Conservation (phyloP, 2,888 invertebrate species). For the Xanthorhoe spadicearia region DNA sequence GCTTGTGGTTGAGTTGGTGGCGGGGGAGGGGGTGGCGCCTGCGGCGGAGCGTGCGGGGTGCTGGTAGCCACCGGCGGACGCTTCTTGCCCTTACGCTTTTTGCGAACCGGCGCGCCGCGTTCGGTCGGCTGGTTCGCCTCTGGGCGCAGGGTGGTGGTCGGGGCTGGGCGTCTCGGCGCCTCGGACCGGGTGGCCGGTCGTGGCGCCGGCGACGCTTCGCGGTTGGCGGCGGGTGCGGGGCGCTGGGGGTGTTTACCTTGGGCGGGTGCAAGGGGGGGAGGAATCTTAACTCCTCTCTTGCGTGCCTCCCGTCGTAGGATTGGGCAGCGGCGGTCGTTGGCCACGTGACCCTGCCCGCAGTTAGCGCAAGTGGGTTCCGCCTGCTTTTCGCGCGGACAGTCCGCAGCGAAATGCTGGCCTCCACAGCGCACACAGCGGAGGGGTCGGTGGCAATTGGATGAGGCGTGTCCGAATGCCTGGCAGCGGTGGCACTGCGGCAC, state of each 20-base stretch:
- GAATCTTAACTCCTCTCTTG: not conserved
- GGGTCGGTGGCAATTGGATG: slow-evolving; percentile 4
- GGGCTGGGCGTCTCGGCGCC: not conserved
- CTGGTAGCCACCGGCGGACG: not conserved
- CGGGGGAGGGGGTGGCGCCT: not conserved
- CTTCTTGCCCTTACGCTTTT: not conserved
- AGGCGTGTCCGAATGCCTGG: slow-evolving; percentile 3
- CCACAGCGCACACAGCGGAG: slow-evolving; percentile 5
- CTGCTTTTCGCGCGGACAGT: not conserved
- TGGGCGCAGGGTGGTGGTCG: not conserved
- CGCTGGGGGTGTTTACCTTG: not conserved
- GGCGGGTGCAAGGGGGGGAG: not conserved
- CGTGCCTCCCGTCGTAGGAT: slow-evolving; percentile 12
- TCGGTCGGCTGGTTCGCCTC: not conserved
- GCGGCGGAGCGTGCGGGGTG: not conserved
- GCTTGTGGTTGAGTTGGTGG: not conserved
- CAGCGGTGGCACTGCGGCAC: not conserved
- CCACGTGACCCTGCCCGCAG: slow-evolving; percentile 27
- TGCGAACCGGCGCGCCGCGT: not conserved
- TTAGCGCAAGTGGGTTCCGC: slow-evolving; percentile 33
- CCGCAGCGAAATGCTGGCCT: slow-evolving; percentile 6
- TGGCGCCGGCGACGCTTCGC: not conserved
- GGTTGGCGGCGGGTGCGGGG: not conserved
- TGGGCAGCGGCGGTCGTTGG: slow-evolving; percentile 26
- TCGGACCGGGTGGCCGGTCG: not conserved